A percentile compares a stretch with the other conserved stretches of the same genome.
These are phyloP conservation scores for Theropithecus gelada DNA, from an alignment of 2,113 vertebrate genomes.

Conservation along the genomic window DNA sequence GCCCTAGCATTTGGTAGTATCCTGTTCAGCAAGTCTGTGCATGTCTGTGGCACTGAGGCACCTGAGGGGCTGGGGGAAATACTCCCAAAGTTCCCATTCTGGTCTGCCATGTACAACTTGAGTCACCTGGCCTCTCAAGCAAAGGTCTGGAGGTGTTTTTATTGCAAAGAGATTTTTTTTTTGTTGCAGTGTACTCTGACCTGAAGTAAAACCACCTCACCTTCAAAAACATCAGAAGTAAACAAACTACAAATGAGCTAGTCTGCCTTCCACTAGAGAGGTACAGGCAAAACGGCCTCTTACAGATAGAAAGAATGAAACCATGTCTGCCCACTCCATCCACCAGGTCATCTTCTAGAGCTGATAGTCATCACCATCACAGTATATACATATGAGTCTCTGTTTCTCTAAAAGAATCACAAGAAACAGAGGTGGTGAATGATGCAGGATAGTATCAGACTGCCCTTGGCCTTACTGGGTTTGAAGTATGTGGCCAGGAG, in stretches of 20 bases:
- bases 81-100: neutral
- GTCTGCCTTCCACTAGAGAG: neutral
- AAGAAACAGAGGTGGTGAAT: neutral
- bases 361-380: too few species aligned
- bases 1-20: fast-evolving
- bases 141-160: neutral
- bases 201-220: neutral
- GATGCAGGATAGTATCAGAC: neutral
- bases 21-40: neutral
- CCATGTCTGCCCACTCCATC: neutral
- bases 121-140: neutral
- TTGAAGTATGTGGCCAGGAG: neutral
- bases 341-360: neutral
- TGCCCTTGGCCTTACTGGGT: neutral
- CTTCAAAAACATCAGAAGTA: neutral
- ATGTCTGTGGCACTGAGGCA: fast-evolving
- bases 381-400: neutral
- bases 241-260: neutral
- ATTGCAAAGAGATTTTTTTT: neutral
- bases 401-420: neutral
- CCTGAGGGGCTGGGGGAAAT: fast-evolving
- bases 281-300: too few species aligned
- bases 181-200: neutral
- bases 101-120: fast-evolving
- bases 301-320: neutral